Percentiles rank a stretch among this genome's conserved stretches.
Evolutionary conservation across 2,797 vertebrate genomes (phyloP).

Genomic region (Saxicola maurus): DNA sequence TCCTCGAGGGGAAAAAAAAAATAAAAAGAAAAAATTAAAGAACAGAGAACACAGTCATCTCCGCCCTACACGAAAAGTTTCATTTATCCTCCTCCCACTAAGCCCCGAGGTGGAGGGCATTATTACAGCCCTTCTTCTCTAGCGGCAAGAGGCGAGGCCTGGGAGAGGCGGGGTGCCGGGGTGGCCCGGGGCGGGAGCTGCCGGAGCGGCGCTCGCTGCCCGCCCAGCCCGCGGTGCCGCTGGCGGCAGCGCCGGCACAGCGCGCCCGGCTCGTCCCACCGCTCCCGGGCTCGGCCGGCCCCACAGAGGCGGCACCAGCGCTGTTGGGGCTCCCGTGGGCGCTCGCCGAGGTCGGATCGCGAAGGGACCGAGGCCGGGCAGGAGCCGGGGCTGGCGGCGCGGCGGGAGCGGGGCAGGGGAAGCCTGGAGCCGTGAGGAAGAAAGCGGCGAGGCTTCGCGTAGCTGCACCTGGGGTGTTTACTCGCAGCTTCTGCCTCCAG

Average conservation of each 20-base stretch:
- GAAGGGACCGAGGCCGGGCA: accelerated
- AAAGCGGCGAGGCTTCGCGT: accelerated
- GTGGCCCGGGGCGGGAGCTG: accelerated
- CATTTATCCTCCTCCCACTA: too few relatives aligned
- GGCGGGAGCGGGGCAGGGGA: accelerated
- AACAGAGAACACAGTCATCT: background rate
- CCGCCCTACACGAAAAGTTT: background rate
- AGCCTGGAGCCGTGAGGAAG: accelerated
- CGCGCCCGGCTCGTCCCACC: accelerated
- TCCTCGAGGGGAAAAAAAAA: too few relatives aligned
- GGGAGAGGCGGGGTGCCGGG: background rate
- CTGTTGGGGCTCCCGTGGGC: accelerated
- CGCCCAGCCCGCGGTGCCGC: background rate
- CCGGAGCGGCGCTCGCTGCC: too few relatives aligned
- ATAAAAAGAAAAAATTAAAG: background rate
- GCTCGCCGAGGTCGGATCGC: background rate
- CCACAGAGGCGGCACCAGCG: background rate
- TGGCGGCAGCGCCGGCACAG: background rate
- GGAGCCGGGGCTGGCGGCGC: accelerated
- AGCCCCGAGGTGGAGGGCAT: accelerated
- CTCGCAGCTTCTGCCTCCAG: background rate
- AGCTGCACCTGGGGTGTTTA: background rate
- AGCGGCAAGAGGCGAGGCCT: accelerated
- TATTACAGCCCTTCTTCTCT: background rate
- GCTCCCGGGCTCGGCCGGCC: too few relatives aligned